These are phyloP conservation scores for Cacatua alba DNA, from an alignment of 2,113 vertebrate species.

Conservation along the genomic window DNA sequence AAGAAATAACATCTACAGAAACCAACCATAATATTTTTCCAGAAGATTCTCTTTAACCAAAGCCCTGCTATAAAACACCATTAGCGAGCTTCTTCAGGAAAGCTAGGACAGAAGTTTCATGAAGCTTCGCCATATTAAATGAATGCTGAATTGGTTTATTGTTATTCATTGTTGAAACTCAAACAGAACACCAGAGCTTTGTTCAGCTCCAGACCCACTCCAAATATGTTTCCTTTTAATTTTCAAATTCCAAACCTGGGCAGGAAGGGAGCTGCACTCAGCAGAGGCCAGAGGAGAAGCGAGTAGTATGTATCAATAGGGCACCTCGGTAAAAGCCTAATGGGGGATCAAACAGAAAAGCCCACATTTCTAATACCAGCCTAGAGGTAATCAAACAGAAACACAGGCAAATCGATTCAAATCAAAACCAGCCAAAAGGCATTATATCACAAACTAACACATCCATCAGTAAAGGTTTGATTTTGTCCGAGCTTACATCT, in stretches of 20 bases:
- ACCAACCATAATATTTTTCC: neutral
- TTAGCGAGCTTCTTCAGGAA: neutral
- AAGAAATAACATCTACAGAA: neutral
- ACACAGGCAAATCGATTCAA: neutral
- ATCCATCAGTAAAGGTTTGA: rapidly evolving
- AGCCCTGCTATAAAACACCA: neutral
- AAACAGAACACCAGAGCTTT: neutral
- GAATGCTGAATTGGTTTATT: neutral
- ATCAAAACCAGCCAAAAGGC: neutral
- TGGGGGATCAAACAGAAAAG: neutral
- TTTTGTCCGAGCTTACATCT: neutral
- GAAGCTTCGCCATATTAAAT: neutral
- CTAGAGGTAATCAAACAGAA: conserved; percentile 22
- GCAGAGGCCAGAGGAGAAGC: neutral
- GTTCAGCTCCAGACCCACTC: neutral
- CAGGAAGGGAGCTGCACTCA: neutral
- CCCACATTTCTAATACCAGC: neutral
- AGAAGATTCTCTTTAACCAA: neutral
- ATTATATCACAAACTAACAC: neutral
- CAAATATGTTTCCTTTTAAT: neutral
- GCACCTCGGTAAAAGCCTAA: neutral
- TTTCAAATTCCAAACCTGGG: neutral
- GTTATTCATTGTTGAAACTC: neutral
- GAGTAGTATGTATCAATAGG: neutral
- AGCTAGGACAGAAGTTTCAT: neutral